Conservation (phyloP, 1,140 invertebrate genomes). For the Penaeus vannamei region DNA sequence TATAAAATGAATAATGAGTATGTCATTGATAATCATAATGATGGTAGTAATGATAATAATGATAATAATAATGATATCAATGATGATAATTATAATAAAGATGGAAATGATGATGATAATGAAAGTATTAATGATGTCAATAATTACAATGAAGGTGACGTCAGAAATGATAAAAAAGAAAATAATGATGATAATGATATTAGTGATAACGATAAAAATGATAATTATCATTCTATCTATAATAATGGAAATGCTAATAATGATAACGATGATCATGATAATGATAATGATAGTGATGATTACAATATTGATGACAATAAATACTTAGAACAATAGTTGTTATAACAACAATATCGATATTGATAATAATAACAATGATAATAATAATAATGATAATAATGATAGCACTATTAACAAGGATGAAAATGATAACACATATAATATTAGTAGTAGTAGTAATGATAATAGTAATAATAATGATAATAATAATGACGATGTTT, state of each 20-base stretch:
- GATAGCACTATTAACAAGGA: background rate
- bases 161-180: background rate
- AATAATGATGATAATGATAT: background rate
- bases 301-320: background rate
- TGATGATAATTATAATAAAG: background rate
- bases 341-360: background rate
- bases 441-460: background rate
- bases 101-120: background rate
- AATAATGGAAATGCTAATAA: background rate
- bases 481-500: background rate
- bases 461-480: background rate
- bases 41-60: background rate
- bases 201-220: background rate
- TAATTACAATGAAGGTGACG: background rate
- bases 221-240: background rate
- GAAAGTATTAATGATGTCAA: background rate
- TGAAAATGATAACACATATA: background rate
- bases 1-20: no score
- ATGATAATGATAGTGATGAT: background rate
- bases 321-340: background rate
- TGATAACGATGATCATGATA: background rate
- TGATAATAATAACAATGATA: background rate
- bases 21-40: no score
- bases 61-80: background rate
- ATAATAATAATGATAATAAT: background rate